Percentiles rank a stretch among this genome's conserved stretches.
Conservation (phyloP, 2,797 vertebrate genomes). For the Microctenopoma stevenorrisi region DNA sequence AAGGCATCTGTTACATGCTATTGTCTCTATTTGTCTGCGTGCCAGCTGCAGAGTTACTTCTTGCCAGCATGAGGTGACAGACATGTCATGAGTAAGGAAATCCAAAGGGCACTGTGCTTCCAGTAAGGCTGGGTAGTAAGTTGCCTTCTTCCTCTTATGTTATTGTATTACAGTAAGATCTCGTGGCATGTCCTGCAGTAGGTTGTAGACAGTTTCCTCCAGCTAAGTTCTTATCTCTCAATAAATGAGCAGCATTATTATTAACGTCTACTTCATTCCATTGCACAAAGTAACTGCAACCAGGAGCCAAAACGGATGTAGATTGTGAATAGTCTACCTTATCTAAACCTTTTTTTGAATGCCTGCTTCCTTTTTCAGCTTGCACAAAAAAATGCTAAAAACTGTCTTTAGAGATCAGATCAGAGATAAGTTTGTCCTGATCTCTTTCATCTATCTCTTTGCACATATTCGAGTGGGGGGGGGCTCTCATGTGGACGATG, state of each 20-base stretch:
- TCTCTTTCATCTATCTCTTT: not conserved
- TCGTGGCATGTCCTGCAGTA: conserved; percentile 7
- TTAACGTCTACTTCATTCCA: conserved; percentile 9
- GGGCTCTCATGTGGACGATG: conserved; percentile 28
- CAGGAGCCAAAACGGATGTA: not conserved
- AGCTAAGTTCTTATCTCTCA: conserved; percentile 16
- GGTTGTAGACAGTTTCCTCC: not conserved
- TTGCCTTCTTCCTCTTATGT: conserved; percentile 48
- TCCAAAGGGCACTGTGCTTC: conserved; percentile 53
- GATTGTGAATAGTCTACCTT: not conserved
- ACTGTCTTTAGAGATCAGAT: too few species aligned
- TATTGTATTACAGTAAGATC: conserved; percentile 28
- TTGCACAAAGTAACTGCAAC: not conserved
- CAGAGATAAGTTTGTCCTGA: not conserved
- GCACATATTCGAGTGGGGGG: not conserved
- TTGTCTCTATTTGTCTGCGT: conserved; percentile 10
- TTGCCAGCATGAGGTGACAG: conserved; percentile 26
- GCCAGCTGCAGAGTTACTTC: conserved; percentile 21
- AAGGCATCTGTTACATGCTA: not conserved
- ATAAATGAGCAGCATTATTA: not conserved
- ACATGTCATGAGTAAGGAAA: conserved; percentile 48
- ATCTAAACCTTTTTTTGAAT: not conserved
- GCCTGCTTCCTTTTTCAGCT: not conserved
- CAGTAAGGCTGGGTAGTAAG: conserved; percentile 62
- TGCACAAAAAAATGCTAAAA: not conserved